phyloP scores from a whole-genome alignment of 2,113 vertebrate genomes.

The Cochlearius cochlearius region DNA sequence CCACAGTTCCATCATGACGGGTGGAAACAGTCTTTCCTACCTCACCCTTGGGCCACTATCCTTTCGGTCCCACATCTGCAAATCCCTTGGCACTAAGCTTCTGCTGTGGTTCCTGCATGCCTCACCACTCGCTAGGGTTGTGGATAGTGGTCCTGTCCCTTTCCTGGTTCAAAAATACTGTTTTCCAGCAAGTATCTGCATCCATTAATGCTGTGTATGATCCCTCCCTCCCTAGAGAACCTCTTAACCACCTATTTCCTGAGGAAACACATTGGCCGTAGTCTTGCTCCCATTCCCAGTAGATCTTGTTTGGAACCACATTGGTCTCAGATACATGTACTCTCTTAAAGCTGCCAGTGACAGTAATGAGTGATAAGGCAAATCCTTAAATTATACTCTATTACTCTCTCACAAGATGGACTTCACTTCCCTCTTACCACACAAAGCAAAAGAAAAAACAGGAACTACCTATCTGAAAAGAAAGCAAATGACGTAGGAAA shows the following conservation, averaged over 20 bases:
- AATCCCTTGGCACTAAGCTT: background rate
- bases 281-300: background rate
- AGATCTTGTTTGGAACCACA: background rate
- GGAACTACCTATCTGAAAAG: background rate
- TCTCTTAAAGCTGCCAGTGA: background rate
- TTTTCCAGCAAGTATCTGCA: background rate
- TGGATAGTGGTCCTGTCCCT: background rate
- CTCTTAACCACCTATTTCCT: background rate
- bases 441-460: background rate
- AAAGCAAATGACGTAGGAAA: background rate
- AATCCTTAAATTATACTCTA: background rate
- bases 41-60: background rate
- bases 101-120: background rate
- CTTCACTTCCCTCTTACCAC: background rate
- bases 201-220: background rate
- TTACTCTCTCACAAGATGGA: background rate
- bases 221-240: background rate
- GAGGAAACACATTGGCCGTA: background rate
- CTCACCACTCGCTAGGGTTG: background rate
- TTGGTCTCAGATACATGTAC: background rate
- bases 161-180: background rate
- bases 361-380: background rate
- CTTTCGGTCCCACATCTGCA: background rate
- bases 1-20: background rate
- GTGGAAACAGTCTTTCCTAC: background rate